Percentiles rank a stretch among this genome's conserved stretches.
Evolutionary conservation across 2,888 invertebrate genomes (phyloP).

Genomic region (Erebia epiphron): DNA sequence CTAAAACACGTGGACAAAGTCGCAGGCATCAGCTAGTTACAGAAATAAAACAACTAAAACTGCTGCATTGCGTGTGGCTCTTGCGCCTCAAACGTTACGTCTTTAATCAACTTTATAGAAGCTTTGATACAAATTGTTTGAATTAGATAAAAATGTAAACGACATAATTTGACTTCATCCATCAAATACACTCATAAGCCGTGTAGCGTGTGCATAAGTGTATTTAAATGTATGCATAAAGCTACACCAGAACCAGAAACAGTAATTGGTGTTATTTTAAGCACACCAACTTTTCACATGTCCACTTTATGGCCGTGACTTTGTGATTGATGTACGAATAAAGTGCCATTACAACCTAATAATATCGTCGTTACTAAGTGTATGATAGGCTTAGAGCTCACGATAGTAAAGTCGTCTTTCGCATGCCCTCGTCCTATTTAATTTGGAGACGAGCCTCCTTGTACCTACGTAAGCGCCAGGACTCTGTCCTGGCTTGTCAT

Average conservation of each 20-base stretch:
- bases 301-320: constrained; percentile 21
- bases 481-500: too few species aligned
- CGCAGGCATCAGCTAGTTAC: too few species aligned
- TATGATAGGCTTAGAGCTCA: neutral
- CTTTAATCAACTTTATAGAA: too few species aligned
- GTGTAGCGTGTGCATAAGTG: neutral
- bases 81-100: neutral
- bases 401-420: neutral
- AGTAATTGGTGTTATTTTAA: constrained; percentile 21
- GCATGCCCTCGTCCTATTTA: too few species aligned
- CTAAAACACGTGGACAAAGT: too few species aligned
- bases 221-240: constrained; percentile 21
- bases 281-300: constrained; percentile 21
- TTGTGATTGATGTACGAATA: constrained; percentile 35
- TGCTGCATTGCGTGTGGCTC: too few species aligned
- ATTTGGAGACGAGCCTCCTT: too few species aligned
- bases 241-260: constrained; percentile 16
- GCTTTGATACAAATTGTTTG: neutral
- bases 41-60: too few species aligned
- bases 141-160: constrained; percentile 5
- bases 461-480: too few species aligned
- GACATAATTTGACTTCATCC: constrained; percentile 12
- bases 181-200: constrained; percentile 1
- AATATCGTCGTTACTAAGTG: neutral
- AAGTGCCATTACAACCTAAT: constrained; percentile 25